These are phyloP conservation scores for Aspiorhynchus laticeps DNA, from an alignment of 2,113 vertebrate species.

Conservation along the genomic window DNA sequence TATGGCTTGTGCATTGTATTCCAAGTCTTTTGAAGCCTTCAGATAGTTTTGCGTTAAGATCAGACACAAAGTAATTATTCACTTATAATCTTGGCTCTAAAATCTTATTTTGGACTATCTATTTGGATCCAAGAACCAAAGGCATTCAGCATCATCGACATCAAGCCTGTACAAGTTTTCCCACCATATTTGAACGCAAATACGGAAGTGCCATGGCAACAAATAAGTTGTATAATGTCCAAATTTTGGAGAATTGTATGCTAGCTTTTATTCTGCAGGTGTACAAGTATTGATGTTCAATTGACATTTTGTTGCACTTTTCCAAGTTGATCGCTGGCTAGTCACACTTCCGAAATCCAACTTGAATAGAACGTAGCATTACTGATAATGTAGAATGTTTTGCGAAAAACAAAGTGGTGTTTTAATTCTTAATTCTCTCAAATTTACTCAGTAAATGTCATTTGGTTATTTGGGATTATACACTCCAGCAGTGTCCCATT, in stretches of 20 bases:
- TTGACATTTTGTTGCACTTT: neutral
- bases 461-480: neutral
- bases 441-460: slow-evolving; percentile 3
- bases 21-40: neutral
- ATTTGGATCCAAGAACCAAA: neutral
- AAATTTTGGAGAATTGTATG: neutral
- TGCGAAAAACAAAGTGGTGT: neutral
- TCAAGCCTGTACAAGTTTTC: neutral
- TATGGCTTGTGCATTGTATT: neutral
- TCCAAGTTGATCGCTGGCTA: neutral
- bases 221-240: neutral
- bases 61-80: neutral
- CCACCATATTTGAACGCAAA: neutral
- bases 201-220: neutral
- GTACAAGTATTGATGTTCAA: neutral
- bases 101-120: neutral
- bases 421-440: neutral
- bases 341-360: neutral
- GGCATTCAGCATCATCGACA: neutral
- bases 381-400: neutral
- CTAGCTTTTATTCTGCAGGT: neutral
- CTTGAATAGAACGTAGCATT: neutral
- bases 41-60: neutral
- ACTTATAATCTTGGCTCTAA: neutral
- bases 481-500: neutral